phyloP scores from a whole-genome alignment of 2,888 invertebrate species.

The Meliscaeva auricollis region DNA sequence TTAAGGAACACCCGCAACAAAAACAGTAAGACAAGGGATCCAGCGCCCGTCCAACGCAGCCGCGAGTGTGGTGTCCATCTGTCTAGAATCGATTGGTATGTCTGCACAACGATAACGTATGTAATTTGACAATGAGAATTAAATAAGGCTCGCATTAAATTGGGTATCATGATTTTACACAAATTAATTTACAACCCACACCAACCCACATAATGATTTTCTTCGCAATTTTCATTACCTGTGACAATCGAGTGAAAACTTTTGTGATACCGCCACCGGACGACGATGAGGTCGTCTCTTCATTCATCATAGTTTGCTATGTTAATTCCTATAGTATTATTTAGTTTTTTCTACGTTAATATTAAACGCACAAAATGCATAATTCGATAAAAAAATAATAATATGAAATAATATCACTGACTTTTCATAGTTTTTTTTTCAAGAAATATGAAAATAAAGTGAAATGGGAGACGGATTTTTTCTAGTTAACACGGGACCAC shows the following conservation, averaged over 20 bases:
- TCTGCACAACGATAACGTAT: conserved; percentile 77
- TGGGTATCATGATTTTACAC: background rate
- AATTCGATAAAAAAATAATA: conserved; percentile 51
- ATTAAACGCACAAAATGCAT: conserved; percentile 64
- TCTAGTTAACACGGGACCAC: conserved; percentile 65
- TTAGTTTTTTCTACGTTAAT: conserved; percentile 54
- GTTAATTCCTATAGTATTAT: conserved; percentile 29
- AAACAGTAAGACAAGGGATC: conserved; percentile 89
- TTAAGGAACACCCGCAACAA: conserved; percentile 92
- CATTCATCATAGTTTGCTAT: conserved; percentile 82
- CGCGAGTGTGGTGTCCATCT: conserved; percentile 93
- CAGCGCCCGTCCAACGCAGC: conserved; percentile 92
- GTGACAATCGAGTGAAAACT: conserved; percentile 83
- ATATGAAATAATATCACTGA: conserved; percentile 48
- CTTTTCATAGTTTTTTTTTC: conserved; percentile 61
- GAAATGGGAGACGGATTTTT: conserved; percentile 55
- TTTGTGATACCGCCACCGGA: conserved; percentile 81
- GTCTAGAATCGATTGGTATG: conserved; percentile 93
- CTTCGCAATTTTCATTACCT: conserved; percentile 78
- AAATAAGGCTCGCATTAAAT: conserved; percentile 27
- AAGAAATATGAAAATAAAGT: conserved; percentile 48
- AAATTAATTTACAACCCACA: background rate
- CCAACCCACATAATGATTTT: background rate
- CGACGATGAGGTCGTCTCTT: conserved; percentile 81
- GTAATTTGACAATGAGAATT: conserved; percentile 18